These are phyloP conservation scores for Platysternon megacephalum DNA, from an alignment of 2,113 vertebrate genomes.

Conservation along the genomic window DNA sequence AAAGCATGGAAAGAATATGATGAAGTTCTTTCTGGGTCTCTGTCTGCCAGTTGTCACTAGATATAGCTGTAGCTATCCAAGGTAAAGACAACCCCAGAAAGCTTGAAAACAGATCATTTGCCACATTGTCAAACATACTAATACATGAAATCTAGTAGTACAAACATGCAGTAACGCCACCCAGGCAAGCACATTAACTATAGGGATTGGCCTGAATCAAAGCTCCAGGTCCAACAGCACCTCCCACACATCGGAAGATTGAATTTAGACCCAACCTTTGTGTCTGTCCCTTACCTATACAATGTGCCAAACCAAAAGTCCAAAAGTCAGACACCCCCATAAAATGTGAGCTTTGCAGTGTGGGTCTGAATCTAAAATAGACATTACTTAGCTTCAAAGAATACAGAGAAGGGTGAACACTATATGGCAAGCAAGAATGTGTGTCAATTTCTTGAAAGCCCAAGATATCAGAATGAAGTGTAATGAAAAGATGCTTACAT, in stretches of 20 bases:
- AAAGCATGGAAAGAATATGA: not conserved
- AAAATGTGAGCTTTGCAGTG: not conserved
- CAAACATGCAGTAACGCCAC: not conserved
- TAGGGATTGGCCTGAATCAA: not conserved
- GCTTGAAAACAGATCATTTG: not conserved
- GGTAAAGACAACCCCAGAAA: not conserved
- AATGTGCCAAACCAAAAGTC: not conserved
- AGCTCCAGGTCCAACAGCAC: not conserved
- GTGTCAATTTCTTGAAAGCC: constrained; percentile 1
- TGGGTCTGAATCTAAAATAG: not conserved
- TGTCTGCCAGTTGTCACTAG: not conserved
- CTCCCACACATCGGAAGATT: not conserved
- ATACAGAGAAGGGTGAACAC: not conserved
- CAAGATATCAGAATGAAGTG: not conserved
- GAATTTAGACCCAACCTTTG: not conserved
- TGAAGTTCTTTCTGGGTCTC: not conserved
- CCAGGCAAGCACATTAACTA: not conserved
- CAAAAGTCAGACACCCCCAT: not conserved
- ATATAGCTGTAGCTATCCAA: not conserved
- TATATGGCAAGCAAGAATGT: constrained; percentile 30
- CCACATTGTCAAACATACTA: not conserved
- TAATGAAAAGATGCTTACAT: not conserved
- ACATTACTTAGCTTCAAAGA: constrained; percentile 11
- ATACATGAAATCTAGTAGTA: not conserved
- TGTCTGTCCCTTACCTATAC: not conserved